Conservation (phyloP, 2,888 invertebrate genomes). For the Magallana nippona region DNA sequence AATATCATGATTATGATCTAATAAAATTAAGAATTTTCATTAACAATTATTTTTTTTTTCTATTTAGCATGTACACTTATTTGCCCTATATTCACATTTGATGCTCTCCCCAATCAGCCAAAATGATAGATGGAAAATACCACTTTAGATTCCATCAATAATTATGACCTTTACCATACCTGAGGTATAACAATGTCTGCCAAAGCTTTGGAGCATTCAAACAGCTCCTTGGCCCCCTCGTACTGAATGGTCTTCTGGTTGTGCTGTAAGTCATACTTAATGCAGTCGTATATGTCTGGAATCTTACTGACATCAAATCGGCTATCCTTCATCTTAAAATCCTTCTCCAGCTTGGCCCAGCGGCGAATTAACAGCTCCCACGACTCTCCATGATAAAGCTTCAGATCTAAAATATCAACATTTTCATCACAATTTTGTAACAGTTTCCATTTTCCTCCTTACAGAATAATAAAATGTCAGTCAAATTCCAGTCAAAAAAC, state of each 20-base stretch:
- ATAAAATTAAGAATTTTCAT: too few species aligned
- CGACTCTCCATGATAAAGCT: slow-evolving; percentile 97
- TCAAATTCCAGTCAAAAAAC: too few species aligned
- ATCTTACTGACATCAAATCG: slow-evolving; percentile 98
- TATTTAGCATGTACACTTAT: too few species aligned
- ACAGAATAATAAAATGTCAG: too few species aligned
- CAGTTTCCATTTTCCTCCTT: too few species aligned
- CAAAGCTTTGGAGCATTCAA: slow-evolving; percentile 96
- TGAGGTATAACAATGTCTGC: slow-evolving; percentile 99
- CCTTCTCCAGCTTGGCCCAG: slow-evolving; percentile 99
- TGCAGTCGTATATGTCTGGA: slow-evolving; percentile 99
- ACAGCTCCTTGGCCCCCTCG: slow-evolving; percentile 81
- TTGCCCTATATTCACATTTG: too few species aligned
- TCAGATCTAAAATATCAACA: slow-evolving; percentile 85
- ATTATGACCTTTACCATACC: slow-evolving; percentile 81
- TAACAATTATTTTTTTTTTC: too few species aligned
- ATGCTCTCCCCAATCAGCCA: too few species aligned
- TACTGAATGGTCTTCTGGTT: slow-evolving; percentile 96
- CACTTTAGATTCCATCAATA: neutral
- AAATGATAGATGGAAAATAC: neutral
- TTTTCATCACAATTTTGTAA: too few species aligned
- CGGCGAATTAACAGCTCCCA: slow-evolving; percentile 99
- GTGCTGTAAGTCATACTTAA: slow-evolving; percentile 98
- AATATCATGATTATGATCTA: too few species aligned
- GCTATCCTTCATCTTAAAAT: slow-evolving; percentile 94